These are phyloP conservation scores for Mellivora capensis DNA, from an alignment of 2,113 vertebrate genomes.

Conservation along the genomic window DNA sequence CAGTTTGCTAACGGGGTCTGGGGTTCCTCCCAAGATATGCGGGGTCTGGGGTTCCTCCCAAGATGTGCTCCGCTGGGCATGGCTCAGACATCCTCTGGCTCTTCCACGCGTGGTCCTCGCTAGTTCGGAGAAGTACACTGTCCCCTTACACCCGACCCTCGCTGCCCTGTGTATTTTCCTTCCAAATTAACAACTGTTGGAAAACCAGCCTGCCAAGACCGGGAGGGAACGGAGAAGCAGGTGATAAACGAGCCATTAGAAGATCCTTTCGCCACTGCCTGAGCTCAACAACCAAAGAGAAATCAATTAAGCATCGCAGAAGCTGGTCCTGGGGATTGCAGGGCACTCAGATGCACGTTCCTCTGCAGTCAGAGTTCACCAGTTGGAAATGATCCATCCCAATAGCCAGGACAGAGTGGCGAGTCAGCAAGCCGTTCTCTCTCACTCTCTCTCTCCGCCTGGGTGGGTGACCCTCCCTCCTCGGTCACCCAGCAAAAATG, in stretches of 20 bases:
- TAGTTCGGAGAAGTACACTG: fast-evolving
- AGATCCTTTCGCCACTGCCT: background rate
- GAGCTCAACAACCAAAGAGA: background rate
- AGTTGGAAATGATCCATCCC: background rate
- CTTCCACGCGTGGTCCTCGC: fast-evolving
- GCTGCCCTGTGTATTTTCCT: background rate
- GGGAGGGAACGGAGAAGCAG: background rate
- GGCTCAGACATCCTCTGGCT: fast-evolving
- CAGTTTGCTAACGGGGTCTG: fast-evolving
- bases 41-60: background rate
- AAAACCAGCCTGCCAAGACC: background rate
- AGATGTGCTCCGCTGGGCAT: fast-evolving
- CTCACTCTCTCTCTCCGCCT: background rate
- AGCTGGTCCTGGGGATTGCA: background rate
- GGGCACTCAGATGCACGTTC: background rate
- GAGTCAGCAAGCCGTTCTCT: background rate
- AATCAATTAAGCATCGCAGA: background rate
- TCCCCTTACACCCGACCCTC: too few species aligned
- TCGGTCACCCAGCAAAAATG: background rate
- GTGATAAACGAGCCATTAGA: background rate
- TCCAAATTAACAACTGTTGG: background rate
- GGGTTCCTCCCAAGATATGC: fast-evolving
- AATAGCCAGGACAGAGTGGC: background rate
- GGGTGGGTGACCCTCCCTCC: background rate
- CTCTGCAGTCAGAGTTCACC: background rate